Evolutionary conservation across 2,888 invertebrate species (phyloP).

Genomic region (Gastracanthus pulcherrimus): DNA sequence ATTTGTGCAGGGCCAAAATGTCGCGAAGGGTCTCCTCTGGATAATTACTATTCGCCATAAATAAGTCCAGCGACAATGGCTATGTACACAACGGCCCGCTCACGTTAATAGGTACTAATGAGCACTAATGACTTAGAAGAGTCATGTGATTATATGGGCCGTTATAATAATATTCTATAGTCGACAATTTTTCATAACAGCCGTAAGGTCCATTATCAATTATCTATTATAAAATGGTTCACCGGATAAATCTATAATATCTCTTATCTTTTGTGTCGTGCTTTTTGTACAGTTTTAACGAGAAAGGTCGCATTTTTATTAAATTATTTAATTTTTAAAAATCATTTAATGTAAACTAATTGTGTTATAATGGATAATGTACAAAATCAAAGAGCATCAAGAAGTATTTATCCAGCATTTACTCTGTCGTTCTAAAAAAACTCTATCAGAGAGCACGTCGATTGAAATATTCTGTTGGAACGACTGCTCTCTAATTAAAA

Average conservation of each 20-base stretch:
- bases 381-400: not conserved
- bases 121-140: slow-evolving; percentile 48
- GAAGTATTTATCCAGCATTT: not conserved
- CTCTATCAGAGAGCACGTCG: not conserved
- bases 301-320: not conserved
- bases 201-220: not conserved
- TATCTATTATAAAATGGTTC: not conserved
- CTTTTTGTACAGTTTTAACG: not conserved
- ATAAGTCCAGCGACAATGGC: slow-evolving; percentile 24
- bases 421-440: not conserved
- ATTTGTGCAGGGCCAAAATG: not conserved
- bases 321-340: too few relatives aligned
- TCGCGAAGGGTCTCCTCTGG: not conserved
- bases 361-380: too few relatives aligned
- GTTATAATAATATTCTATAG: slow-evolving; percentile 6
- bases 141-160: slow-evolving; percentile 30
- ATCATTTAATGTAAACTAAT: too few relatives aligned
- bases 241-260: not conserved
- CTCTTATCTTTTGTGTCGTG: not conserved
- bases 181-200: not conserved
- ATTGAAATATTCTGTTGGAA: not conserved
- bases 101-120: slow-evolving; percentile 51
- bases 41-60: slow-evolving; percentile 34
- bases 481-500: slow-evolving; percentile 22
- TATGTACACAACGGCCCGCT: slow-evolving; percentile 10